These are phyloP conservation scores for Philereme vetulata DNA, from an alignment of 2,888 invertebrate species.

Conservation along the genomic window DNA sequence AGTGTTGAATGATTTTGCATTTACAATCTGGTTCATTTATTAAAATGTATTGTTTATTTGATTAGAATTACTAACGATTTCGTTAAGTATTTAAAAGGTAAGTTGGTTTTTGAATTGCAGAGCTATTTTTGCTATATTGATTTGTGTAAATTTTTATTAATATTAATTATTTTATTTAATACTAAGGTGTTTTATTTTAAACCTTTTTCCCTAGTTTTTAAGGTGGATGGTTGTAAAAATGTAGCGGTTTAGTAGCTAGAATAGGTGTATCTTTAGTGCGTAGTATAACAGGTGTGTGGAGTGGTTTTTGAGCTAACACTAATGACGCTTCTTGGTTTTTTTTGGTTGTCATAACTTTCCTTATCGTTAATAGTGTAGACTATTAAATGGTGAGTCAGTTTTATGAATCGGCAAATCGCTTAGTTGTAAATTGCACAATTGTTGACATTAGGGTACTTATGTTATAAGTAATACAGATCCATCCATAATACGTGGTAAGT, in stretches of 20 bases:
- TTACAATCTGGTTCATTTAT: slow-evolving; percentile 12
- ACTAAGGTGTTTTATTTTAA: slow-evolving; percentile 37
- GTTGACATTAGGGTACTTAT: no score
- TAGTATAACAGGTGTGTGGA: slow-evolving; percentile 2
- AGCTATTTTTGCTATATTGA: slow-evolving; percentile 22
- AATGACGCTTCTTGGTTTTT: slow-evolving; percentile 1
- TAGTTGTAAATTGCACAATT: not conserved
- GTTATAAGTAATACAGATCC: no score
- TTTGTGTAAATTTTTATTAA: slow-evolving; percentile 33
- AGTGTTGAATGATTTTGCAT: slow-evolving; percentile 2
- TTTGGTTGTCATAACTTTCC: no score
- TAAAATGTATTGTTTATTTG: slow-evolving; percentile 3
- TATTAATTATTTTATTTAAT: slow-evolving; percentile 24
- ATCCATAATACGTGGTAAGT: no score
- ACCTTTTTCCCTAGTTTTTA: slow-evolving; percentile 33
- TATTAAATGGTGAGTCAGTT: no score
- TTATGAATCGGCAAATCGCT: not conserved
- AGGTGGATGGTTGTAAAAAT: slow-evolving; percentile 38
- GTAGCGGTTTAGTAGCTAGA: slow-evolving; percentile 17
- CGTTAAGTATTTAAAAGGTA: slow-evolving; percentile 20
- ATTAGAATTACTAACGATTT: slow-evolving; percentile 11
- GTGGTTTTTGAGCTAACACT: slow-evolving; percentile 17
- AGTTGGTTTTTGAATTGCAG: slow-evolving; percentile 10
- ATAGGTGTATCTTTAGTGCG: slow-evolving; percentile 7
- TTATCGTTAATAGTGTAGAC: no score